phyloP scores from a whole-genome alignment of 1,140 invertebrate genomes.

The Linepithema humile region DNA sequence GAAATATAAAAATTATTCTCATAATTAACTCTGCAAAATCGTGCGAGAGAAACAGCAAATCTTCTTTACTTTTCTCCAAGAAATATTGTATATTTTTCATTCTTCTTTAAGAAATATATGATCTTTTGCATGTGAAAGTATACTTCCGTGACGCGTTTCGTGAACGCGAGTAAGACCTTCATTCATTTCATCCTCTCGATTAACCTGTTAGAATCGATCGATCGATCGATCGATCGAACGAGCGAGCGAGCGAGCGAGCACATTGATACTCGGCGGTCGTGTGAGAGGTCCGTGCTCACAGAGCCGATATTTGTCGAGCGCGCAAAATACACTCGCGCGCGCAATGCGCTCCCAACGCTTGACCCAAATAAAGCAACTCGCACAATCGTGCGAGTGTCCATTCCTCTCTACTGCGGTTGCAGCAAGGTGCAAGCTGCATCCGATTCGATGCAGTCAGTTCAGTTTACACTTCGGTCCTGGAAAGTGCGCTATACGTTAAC shows the following conservation, averaged over 20 bases:
- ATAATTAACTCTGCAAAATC: no score
- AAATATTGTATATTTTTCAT: no score
- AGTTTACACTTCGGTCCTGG: conserved; percentile 29
- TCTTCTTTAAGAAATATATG: background rate
- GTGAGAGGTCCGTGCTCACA: conserved; percentile 51
- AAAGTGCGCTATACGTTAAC: conserved; percentile 7
- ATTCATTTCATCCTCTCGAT: background rate
- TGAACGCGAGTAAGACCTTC: background rate
- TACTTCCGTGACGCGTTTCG: background rate
- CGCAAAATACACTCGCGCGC: conserved; percentile 65
- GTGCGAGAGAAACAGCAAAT: no score
- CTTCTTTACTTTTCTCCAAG: no score
- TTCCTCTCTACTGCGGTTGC: conserved; percentile 26
- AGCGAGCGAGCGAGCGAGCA: conserved; percentile 6
- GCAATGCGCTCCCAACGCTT: conserved; percentile 66
- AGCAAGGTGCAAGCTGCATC: conserved; percentile 28
- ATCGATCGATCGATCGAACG: conserved; percentile 36
- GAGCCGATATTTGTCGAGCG: conserved; percentile 63
- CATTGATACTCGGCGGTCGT: background rate
- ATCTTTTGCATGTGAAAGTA: background rate
- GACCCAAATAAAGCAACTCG: conserved; percentile 73
- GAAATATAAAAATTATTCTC: no score
- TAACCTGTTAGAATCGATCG: conserved; percentile 51
- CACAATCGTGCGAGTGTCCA: conserved; percentile 54
- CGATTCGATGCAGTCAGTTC: conserved; percentile 24